Evolutionary conservation across 2,113 vertebrate genomes (phyloP), one percentile per base, ranked within the genome.

Genomic region (Procavia capensis): DNA sequence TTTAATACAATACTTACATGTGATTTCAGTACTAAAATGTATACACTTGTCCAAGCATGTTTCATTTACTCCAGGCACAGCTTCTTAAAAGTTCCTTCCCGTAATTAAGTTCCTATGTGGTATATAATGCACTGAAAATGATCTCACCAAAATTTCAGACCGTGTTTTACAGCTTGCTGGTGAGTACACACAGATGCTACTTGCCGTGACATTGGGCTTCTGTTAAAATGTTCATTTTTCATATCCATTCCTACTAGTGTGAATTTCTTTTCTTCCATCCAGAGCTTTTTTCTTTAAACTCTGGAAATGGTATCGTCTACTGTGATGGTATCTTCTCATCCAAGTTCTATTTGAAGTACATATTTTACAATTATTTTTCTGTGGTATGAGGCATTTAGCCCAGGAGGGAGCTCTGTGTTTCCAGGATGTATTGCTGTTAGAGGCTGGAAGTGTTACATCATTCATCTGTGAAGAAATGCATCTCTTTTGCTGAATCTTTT

Each of bases 321-420:
- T 59, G 24, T 76, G 63, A n/a, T 63, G 27, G 31, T 74, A 68
- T 87, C 64, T 61, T 85, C 66, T 93, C 61, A 72, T 54, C 39
- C 39, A 63, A 20, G 0, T 79, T 95, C 59, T 91, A 72, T 95
- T 92, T 19, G 24, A 57, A 41, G 31, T 78, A 36, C 80, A 91
- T 86, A 70, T 63, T 87, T 87, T 80, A 80, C 63, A 90, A 74
- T 43, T 92, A 14, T 85, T 93, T 94, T 68, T 47, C 79, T 79
- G 43, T 86, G 27, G 22, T n/a, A 43, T 64, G 83, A 94, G 57
- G 47, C 29, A 79, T 57, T 92, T 76, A 66, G 76, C 39, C 63
- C 59, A 82, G 43, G 61, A 96, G 68, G 17, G 45, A 93, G 80
- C 63, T 74, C 61, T 70, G 20, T 86, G 54, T 93, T 85, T 92